Conservation (phyloP, 2,113 vertebrate genomes). For the Calcarius ornatus region DNA sequence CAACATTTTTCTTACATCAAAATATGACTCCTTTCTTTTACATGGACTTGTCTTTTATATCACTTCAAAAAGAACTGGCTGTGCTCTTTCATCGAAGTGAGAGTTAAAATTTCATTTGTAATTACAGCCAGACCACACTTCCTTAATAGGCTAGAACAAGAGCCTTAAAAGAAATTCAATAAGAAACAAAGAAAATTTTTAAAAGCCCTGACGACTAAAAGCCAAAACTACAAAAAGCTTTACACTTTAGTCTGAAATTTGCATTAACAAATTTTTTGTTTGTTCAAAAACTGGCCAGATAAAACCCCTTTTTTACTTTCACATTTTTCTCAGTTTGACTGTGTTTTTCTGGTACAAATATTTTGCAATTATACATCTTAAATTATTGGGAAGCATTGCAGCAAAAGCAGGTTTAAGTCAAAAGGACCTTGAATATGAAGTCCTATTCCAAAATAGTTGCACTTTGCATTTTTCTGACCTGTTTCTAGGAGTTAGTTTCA, state of each 20-base stretch:
- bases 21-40: not conserved
- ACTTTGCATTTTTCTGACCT: not conserved
- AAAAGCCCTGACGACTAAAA: not conserved
- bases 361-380: not conserved
- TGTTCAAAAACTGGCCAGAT: not conserved
- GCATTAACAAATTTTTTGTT: not conserved
- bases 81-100: not conserved
- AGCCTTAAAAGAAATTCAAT: not conserved
- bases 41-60: not conserved
- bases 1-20: not conserved
- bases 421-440: not conserved
- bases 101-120: not conserved
- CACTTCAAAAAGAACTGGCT: not conserved
- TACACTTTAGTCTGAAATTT: not conserved
- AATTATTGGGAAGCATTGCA: not conserved
- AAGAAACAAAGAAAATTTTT: not conserved
- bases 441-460: not conserved
- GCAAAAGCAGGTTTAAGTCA: not conserved
- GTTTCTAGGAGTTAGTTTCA: not conserved
- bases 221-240: not conserved
- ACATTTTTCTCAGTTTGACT: not conserved
- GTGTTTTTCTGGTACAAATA: not conserved
- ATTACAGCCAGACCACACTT: not conserved
- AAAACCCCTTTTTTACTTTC: not conserved
- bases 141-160: not conserved